These are phyloP conservation scores for Myotis myotis DNA, from an alignment of 2,797 vertebrate genomes.

Conservation along the genomic window DNA sequence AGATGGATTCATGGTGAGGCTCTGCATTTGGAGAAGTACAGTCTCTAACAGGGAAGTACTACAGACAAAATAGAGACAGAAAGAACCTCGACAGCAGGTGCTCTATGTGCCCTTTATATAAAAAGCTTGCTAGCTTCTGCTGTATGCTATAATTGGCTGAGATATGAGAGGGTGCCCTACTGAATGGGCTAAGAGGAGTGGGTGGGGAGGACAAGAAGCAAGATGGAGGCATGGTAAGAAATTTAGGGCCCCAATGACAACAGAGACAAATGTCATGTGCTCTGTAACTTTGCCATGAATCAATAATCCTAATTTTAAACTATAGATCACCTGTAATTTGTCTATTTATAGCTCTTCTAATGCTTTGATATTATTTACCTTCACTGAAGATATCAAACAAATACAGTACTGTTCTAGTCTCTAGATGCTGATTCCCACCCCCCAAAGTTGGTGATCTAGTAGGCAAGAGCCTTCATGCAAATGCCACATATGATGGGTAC, in stretches of 20 bases:
- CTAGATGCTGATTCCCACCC: background rate
- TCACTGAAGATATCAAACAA: background rate
- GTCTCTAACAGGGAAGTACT: background rate
- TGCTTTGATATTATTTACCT: background rate
- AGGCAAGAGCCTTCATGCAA: background rate
- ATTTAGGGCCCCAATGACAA: background rate
- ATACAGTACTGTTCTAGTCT: background rate
- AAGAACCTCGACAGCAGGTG: accelerated
- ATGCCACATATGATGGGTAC: background rate
- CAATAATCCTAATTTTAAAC: background rate
- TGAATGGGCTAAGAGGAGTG: background rate
- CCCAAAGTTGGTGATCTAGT: background rate
- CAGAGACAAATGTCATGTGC: background rate
- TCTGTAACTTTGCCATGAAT: background rate
- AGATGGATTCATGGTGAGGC: background rate
- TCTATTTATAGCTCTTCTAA: background rate
- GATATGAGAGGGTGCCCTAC: background rate
- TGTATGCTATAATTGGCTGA: accelerated
- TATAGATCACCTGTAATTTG: background rate
- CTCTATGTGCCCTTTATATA: background rate
- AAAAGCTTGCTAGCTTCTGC: background rate
- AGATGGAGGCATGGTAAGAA: background rate
- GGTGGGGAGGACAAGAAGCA: background rate
- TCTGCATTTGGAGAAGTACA: background rate
- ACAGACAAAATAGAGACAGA: background rate